Evolutionary conservation across 2,797 vertebrate genomes (phyloP), one percentile per base, ranked within the genome.

Genomic region (Tokudaia tokunoshimensis): DNA sequence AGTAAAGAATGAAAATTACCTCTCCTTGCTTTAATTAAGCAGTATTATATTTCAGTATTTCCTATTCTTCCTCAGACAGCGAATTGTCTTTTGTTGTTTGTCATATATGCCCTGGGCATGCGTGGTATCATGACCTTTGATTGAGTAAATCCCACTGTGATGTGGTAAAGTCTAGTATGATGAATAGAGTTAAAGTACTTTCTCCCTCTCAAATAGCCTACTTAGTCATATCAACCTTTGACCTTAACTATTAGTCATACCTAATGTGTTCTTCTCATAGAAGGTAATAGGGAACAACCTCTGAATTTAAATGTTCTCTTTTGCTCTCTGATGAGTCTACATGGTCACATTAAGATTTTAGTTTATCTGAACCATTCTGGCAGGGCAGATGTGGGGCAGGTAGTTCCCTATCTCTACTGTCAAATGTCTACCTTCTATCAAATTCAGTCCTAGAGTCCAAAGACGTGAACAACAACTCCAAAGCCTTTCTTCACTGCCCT

Each of bases 351-450:
- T 0, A 4, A n/a, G 17, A n/a, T 2, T 55, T 65, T 7, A 12
- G n/a, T 91, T 91, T 72, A 55, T 72, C 76, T 67, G 88, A 70
- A 90, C 41, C 34, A 37, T 80, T 85, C n/a, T 67, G 17, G 24
- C 80, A 55, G 19, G 1, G 5, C 31, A 3, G 76, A 37, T 74
- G 17, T 41, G 41, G 22, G 34, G 41, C 11, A 13, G 6, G 19
- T 4, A 50, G 29, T 5, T 74, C 17, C 6, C 1, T 41, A 34
- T 29, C 75, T 93, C 34, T 10, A 6, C 20, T 13, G 2, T 41
- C 52, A 14, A 57, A 52, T 0, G 1, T 47, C 22, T 13, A 29
- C 6, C 55, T 17, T 52, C 12, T 52, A 13, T 13, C 1, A 3
- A 0, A 44, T 72, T 47, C 19, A 31, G 1, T 20, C 13, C 34